Conservation (phyloP, 2,797 vertebrate genomes). For the Anguilla anguilla region DNA sequence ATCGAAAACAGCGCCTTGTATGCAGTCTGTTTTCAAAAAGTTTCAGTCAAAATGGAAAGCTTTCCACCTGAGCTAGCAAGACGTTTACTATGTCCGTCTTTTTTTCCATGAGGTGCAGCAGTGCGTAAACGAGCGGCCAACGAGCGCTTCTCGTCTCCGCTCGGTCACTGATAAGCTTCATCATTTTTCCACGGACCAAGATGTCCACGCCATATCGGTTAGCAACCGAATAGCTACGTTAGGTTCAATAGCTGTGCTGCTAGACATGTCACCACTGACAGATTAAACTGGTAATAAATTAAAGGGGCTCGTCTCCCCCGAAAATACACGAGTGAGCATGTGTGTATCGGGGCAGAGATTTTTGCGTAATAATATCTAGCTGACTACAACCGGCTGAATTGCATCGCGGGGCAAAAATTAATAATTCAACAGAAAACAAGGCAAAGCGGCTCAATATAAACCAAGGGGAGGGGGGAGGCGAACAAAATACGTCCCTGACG, state of each 20-base stretch:
- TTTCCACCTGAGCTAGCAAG: neutral
- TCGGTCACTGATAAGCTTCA: neutral
- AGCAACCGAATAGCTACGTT: neutral
- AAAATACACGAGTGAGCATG: neutral
- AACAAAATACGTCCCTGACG: constrained; percentile 25
- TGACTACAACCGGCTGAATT: neutral
- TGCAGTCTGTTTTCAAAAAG: neutral
- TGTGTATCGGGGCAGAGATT: neutral
- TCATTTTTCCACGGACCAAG: neutral
- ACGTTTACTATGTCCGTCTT: neutral
- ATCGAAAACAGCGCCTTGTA: neutral
- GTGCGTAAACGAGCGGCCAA: neutral
- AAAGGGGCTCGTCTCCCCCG: neutral
- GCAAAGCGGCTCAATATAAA: constrained; percentile 15
- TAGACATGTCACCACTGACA: neutral
- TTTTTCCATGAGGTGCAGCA: neutral
- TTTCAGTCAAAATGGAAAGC: neutral
- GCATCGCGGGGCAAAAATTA: constrained; percentile 1
- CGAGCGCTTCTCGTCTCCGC: neutral
- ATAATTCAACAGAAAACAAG: constrained; percentile 13
- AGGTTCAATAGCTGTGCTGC: neutral
- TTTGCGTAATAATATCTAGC: neutral
- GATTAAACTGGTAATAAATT: neutral
- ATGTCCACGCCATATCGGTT: constrained; percentile 1
- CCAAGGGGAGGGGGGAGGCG: constrained; percentile 8